phyloP scores from a whole-genome alignment of 2,113 vertebrate genomes.

The Entomyzon cyanotis region DNA sequence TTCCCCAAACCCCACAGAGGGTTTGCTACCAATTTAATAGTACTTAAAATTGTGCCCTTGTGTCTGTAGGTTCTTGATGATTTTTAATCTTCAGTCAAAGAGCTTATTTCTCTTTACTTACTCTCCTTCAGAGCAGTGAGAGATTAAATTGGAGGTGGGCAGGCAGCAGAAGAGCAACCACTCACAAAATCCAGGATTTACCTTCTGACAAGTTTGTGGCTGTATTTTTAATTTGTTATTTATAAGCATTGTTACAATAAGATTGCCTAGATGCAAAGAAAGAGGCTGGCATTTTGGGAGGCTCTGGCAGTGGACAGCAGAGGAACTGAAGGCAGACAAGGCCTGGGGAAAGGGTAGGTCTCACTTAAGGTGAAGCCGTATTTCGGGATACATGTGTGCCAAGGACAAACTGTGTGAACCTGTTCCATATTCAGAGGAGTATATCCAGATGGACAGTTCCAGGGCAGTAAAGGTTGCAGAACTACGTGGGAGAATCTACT shows the following conservation, averaged over 20 bases:
- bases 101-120: background rate
- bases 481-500: background rate
- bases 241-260: background rate
- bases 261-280: background rate
- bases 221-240: background rate
- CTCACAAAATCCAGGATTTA: background rate
- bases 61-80: background rate
- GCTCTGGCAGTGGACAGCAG: background rate
- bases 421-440: background rate
- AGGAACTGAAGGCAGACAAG: background rate
- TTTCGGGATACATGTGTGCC: rapidly evolving
- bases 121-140: background rate
- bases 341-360: background rate
- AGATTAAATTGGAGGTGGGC: background rate
- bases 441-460: background rate
- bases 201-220: background rate
- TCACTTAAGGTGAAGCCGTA: background rate
- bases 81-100: background rate
- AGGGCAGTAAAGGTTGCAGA: background rate
- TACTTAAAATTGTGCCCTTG: background rate
- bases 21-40: background rate
- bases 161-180: background rate
- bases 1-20: background rate
- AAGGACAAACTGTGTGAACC: background rate
- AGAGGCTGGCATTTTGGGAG: background rate